Evolutionary conservation across 2,797 vertebrate species (phyloP).

Genomic region (Petrocephalus schoutedeni): DNA sequence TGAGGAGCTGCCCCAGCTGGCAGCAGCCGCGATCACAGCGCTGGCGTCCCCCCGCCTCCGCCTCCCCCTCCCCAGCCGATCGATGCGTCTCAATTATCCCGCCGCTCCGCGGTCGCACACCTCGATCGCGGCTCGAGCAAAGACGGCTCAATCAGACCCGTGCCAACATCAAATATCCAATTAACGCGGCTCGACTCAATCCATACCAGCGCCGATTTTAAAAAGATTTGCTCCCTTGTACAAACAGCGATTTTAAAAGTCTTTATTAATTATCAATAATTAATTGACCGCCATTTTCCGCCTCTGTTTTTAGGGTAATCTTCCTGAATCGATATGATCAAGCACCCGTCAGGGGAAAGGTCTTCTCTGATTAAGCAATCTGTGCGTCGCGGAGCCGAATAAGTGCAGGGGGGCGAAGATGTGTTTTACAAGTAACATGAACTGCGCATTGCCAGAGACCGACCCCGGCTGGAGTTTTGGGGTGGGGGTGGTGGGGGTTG

Average conservation of each 20-base stretch:
- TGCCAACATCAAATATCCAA: not conserved
- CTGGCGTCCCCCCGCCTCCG: not conserved
- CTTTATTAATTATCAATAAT: constrained; percentile 9
- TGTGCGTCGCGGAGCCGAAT: not conserved
- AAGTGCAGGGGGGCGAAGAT: not conserved
- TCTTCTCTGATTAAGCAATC: not conserved
- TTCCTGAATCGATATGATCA: not conserved
- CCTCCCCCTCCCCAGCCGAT: not conserved
- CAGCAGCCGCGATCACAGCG: not conserved
- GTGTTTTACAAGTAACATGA: not conserved
- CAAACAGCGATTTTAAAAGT: not conserved
- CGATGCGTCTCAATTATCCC: not conserved
- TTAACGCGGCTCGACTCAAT: not conserved
- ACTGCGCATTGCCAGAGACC: not conserved
- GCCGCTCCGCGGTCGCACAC: not conserved
- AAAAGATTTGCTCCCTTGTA: not conserved
- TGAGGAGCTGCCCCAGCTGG: not conserved
- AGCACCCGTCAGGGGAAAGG: not conserved
- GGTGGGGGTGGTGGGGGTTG: not conserved
- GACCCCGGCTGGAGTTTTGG: not conserved
- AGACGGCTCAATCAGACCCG: constrained; percentile 1
- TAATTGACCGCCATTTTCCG: not conserved
- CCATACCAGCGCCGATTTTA: not conserved
- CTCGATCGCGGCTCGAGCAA: not conserved
- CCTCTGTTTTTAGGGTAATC: not conserved